phyloP scores from a whole-genome alignment of 2,888 invertebrate genomes.

The Calameuta pallipes region DNA sequence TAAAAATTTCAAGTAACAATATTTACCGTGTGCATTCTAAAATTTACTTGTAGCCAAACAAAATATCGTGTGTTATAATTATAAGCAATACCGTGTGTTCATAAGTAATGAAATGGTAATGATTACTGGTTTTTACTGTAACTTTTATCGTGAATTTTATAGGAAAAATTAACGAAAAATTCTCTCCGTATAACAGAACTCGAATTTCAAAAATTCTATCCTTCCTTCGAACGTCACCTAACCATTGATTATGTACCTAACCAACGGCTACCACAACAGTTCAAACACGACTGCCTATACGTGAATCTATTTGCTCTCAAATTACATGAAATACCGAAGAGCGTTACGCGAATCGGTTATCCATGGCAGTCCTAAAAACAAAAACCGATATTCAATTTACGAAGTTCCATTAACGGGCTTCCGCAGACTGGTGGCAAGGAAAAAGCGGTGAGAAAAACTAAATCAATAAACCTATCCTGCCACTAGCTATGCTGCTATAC shows the following conservation, averaged over 20 bases:
- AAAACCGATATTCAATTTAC: slow-evolving; percentile 35
- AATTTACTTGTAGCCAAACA: too few species aligned
- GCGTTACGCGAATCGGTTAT: background rate
- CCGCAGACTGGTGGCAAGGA: slow-evolving; percentile 23
- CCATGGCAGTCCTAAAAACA: slow-evolving; percentile 13
- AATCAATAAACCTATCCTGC: slow-evolving; percentile 22
- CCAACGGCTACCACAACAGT: background rate
- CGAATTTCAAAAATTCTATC: background rate
- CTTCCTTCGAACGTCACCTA: background rate
- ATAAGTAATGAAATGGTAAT: too few species aligned
- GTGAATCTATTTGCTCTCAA: background rate
- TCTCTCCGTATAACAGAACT: background rate
- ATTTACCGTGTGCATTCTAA: too few species aligned
- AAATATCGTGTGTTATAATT: too few species aligned
- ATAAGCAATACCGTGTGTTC: too few species aligned
- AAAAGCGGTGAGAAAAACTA: slow-evolving; percentile 22
- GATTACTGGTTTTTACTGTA: too few species aligned
- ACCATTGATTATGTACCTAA: background rate
- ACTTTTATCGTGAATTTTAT: too few species aligned
- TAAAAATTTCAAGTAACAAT: too few species aligned
- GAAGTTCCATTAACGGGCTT: slow-evolving; percentile 34
- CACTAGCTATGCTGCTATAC: background rate
- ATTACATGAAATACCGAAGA: background rate
- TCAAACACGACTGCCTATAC: background rate
- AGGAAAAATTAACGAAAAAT: too few species aligned